A percentile compares a stretch with the other conserved stretches of the same genome.
These are phyloP conservation scores for Hanleya hanleyi DNA, from an alignment of 2,888 invertebrate genomes.

Conservation along the genomic window DNA sequence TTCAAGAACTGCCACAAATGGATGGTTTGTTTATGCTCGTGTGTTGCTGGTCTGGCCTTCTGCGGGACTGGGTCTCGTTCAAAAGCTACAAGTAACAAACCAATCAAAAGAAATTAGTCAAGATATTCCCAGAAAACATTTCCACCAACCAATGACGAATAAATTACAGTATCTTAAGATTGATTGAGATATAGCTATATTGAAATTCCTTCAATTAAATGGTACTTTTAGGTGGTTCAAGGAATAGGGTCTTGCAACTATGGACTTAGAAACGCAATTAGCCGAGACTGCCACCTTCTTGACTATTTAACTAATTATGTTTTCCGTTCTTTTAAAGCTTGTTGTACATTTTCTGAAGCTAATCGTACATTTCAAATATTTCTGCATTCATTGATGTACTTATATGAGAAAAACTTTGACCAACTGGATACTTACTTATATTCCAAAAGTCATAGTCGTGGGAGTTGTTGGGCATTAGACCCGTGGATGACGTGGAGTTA, in stretches of 20 bases:
- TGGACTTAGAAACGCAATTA: no score
- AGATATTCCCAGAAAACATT: background rate
- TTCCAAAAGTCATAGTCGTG: background rate
- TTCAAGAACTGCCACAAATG: constrained; percentile 99
- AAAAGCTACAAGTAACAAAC: background rate
- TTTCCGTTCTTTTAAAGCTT: no score
- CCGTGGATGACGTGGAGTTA: background rate
- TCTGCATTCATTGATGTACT: no score
- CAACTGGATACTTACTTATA: background rate
- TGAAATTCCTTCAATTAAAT: no score
- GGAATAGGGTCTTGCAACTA: no score
- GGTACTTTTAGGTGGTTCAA: no score
- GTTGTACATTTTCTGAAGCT: no score
- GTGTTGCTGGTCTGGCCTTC: background rate
- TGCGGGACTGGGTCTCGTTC: background rate
- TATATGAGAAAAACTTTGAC: no score
- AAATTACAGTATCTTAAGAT: background rate
- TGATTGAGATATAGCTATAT: no score
- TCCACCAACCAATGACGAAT: background rate
- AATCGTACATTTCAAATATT: no score
- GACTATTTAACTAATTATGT: no score
- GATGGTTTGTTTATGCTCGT: constrained; percentile 76
- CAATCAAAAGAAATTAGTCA: background rate
- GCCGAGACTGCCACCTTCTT: no score
- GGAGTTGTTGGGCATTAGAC: background rate